These are phyloP conservation scores for Denticeps clupeoides DNA, from an alignment of 2,797 vertebrate genomes.

Conservation along the genomic window DNA sequence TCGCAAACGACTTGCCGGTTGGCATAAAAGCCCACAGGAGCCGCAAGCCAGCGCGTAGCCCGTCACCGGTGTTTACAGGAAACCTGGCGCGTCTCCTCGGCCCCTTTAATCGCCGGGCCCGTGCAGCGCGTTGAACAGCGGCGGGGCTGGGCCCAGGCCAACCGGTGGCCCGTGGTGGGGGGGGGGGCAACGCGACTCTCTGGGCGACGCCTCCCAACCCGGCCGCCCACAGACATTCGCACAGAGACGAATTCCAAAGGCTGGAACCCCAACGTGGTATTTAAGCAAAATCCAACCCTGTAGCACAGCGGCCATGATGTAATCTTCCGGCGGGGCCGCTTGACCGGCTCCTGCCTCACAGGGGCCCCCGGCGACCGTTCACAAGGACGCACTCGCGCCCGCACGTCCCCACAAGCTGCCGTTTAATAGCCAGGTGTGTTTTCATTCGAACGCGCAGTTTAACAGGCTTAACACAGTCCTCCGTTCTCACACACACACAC, in stretches of 20 bases:
- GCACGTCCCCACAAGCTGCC: too few species aligned
- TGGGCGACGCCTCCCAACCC: conserved; percentile 11
- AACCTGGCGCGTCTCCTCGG: conserved; percentile 23
- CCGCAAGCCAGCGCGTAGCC: conserved; percentile 15
- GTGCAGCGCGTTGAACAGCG: too few species aligned
- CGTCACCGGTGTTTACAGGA: conserved; percentile 30
- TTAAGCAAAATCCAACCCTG: not conserved
- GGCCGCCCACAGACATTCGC: conserved; percentile 8
- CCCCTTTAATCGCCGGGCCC: too few species aligned
- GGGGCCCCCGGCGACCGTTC: not conserved
- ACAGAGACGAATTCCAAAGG: conserved; percentile 1
- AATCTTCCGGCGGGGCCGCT: too few species aligned
- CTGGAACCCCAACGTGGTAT: not conserved
- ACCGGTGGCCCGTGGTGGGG: too few species aligned
- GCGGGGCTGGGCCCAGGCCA: too few species aligned
- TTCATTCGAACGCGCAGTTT: too few species aligned
- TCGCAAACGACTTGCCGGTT: conserved; percentile 15
- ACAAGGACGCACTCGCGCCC: not conserved
- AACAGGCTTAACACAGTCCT: not conserved
- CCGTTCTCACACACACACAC: not conserved
- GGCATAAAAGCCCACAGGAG: conserved; percentile 23
- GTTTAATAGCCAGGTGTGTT: too few species aligned
- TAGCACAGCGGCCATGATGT: not conserved
- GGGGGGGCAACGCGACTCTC: conserved; percentile 10
- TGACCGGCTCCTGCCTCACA: too few species aligned